Conservation (phyloP, 2,797 vertebrate genomes). For the Trachurus trachurus region DNA sequence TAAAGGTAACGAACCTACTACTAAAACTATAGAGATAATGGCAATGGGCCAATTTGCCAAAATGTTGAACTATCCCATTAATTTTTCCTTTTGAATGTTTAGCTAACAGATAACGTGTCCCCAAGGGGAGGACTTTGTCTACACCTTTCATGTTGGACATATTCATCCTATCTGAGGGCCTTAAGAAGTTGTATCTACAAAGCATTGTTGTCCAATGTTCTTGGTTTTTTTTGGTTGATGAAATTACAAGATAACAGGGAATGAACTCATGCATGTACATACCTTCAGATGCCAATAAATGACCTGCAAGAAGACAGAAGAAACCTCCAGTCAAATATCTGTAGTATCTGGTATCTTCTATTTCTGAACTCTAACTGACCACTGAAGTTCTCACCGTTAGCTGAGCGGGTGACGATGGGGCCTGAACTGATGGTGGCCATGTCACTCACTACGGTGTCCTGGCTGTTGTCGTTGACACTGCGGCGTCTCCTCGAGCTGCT, state of each 20-base stretch:
- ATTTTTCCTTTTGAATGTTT: no score
- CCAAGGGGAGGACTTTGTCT: neutral
- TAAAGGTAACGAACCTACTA: no score
- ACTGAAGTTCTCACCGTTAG: slow-evolving; percentile 60
- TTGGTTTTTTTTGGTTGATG: neutral
- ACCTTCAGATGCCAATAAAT: slow-evolving; percentile 59
- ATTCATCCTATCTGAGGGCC: neutral
- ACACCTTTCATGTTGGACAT: neutral
- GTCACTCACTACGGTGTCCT: slow-evolving; percentile 73
- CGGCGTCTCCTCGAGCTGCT: slow-evolving; percentile 51
- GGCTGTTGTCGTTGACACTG: neutral
- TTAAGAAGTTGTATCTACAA: neutral
- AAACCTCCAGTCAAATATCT: neutral
- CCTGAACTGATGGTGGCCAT: slow-evolving; percentile 77
- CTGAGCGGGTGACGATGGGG: slow-evolving; percentile 64
- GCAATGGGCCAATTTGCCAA: no score
- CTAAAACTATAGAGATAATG: no score
- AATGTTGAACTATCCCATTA: no score
- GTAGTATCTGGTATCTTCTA: no score
- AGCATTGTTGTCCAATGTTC: neutral
- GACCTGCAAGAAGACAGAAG: slow-evolving; percentile 14
- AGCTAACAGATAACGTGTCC: neutral
- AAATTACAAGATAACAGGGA: neutral
- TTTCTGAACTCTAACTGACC: neutral
- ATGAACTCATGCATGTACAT: neutral